These are phyloP conservation scores for Cheilosia urbana DNA, from an alignment of 2,888 invertebrate species.

Conservation along the genomic window DNA sequence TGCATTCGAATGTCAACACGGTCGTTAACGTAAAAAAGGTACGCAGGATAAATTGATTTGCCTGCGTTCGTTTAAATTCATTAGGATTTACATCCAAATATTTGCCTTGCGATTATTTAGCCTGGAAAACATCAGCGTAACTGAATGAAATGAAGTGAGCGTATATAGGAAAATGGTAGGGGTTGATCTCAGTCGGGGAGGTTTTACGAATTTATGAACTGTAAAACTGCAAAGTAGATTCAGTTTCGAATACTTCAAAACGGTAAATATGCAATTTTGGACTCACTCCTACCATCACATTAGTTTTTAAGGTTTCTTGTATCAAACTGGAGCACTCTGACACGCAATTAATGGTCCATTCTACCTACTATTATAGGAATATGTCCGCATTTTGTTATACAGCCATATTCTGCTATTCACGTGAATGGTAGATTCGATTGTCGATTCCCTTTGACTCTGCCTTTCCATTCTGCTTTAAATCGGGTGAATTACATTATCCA, in stretches of 20 bases:
- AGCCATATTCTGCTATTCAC: too few species aligned
- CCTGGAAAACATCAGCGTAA: constrained; percentile 45
- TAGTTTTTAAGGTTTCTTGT: too few species aligned
- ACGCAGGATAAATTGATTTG: constrained; percentile 70
- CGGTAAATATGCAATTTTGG: too few species aligned
- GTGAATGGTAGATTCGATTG: too few species aligned
- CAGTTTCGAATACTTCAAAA: neutral
- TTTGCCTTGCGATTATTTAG: constrained; percentile 68
- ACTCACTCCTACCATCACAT: too few species aligned
- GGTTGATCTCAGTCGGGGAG: constrained; percentile 27
- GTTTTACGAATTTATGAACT: constrained; percentile 2
- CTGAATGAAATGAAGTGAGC: constrained; percentile 36
- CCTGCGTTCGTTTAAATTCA: constrained; percentile 68
- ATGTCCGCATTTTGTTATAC: too few species aligned
- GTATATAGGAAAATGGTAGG: constrained; percentile 4
- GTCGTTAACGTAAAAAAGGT: constrained; percentile 66
- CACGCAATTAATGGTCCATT: too few species aligned
- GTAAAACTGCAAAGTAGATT: neutral
- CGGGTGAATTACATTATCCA: too few species aligned
- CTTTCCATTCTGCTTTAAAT: too few species aligned
- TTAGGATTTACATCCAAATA: constrained; percentile 69
- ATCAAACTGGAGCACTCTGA: too few species aligned
- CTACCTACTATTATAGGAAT: too few species aligned
- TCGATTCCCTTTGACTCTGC: too few species aligned
- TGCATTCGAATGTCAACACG: constrained; percentile 66